These are phyloP conservation scores for Plutomurus gul DNA, from an alignment of 1,140 invertebrate genomes.

Conservation along the genomic window DNA sequence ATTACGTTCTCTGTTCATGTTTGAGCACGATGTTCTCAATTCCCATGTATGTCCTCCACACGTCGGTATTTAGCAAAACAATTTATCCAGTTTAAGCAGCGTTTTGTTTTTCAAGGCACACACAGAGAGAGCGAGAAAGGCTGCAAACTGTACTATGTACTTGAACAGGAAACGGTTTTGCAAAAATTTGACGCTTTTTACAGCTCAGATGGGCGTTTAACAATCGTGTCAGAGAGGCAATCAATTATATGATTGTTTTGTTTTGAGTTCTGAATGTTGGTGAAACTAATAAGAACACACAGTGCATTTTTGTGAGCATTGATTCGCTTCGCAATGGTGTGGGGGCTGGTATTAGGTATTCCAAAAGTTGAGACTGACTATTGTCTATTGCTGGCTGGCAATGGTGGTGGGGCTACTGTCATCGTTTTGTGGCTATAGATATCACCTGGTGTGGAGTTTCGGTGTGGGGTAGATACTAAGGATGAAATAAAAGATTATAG, in stretches of 20 bases:
- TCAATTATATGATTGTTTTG: conserved; percentile 18
- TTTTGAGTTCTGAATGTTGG: background rate
- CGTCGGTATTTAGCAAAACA: background rate
- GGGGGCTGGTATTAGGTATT: too few species aligned
- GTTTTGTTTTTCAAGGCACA: background rate
- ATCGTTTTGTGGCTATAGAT: too few species aligned
- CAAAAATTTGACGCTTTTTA: background rate
- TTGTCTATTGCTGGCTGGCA: too few species aligned
- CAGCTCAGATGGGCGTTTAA: conserved; percentile 9
- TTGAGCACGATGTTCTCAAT: background rate
- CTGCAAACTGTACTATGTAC: background rate
- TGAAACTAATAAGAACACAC: background rate
- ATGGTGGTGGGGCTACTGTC: too few species aligned
- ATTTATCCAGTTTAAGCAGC: too few species aligned
- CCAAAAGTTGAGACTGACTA: too few species aligned
- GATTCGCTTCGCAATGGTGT: background rate
- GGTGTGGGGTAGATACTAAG: too few species aligned
- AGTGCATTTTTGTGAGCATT: background rate
- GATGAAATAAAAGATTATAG: too few species aligned
- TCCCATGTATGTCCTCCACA: background rate
- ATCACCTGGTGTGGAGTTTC: too few species aligned
- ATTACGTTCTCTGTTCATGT: too few species aligned
- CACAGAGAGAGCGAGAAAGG: background rate
- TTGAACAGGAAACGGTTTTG: conserved; percentile 9
- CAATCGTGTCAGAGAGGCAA: background rate